Base-by-base conservation (phyloP, 2,797 vertebrate genomes). In the Limnodromus scolopaceus region DNA sequence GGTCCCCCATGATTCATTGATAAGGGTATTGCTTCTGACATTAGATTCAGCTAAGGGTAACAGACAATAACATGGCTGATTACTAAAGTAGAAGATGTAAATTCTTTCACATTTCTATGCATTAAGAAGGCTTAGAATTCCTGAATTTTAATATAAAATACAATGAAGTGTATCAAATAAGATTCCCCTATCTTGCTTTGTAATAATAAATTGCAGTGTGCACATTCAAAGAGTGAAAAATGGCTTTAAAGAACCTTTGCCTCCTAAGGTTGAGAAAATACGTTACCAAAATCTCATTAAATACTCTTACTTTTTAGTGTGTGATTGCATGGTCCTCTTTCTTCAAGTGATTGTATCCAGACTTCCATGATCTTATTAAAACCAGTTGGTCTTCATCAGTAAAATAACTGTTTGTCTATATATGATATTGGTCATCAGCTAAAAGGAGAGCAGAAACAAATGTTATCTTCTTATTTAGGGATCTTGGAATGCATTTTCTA, bases 51-150 rank as follows among this genome's bases (percentile, higher is more conserved):
- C 95, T 97, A 96, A 97, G 97, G 93, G 94, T 98, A 97, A 97
- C 96, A 98, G 97, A 98, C 87, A 98, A 98, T 98, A 98, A 97
- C 95, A 97, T 98, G 96, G 96, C 93, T 98, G 98, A 97, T 98
- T 98, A 98, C 96, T 92, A 93, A 97, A 97, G 79, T 63, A 97
- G 95, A 95, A 94, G 92, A 98, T 98, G 97, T 96, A 98, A 98
- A 98, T 98, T 97, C 85, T 95, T 79, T 94, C 96, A 95, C 97
- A 97, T 98, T 98, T 98, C 97, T 97, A 97, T 98, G 97, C 97
- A 98, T 98, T 98, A 97, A 97, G 97, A 93, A 97, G 87, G 63
- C 94, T 98, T 97, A 97, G 96, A 97, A 96, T 92, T 94, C 83
- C 89, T 96, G 96, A 96, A 96, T 98, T 98, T 98, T 97, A 98